phyloP scores from a whole-genome alignment of 35 echinoderm and acorn worm genomes.

The Ptychodera flava region DNA sequence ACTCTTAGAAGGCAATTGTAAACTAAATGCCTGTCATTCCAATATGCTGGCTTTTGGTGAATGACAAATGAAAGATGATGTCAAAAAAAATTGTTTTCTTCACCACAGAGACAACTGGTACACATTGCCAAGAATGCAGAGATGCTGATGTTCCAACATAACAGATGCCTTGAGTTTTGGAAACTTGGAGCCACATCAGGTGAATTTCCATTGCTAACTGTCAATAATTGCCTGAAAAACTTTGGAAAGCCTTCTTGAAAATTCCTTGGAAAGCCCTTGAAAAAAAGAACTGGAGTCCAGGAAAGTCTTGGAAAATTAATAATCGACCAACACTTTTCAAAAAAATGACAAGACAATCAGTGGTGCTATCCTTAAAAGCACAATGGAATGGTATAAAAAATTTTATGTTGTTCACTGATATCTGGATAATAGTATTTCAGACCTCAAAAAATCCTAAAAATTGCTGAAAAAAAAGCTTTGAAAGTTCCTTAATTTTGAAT shows the following conservation, averaged over 20 bases:
- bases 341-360: neutral
- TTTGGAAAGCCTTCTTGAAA: slow-evolving; percentile 21
- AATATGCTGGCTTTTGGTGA: too few species aligned
- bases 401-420: neutral
- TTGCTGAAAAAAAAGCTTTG: neutral
- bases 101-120: slow-evolving; percentile 61
- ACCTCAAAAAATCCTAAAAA: neutral
- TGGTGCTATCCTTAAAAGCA: neutral
- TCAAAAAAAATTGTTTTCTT: too few species aligned
- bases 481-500: neutral
- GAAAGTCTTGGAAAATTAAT: neutral
- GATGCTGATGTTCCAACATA: slow-evolving; percentile 65
- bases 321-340: neutral
- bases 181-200: slow-evolving; percentile 57
- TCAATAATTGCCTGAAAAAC: too few species aligned
- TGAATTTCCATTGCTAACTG: too few species aligned
- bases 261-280: neutral
- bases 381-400: neutral
- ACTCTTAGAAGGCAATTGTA: too few species aligned
- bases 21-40: too few species aligned
- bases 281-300: neutral
- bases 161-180: slow-evolving; percentile 66
- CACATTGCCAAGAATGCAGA: slow-evolving; percentile 46
- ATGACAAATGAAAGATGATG: too few species aligned
- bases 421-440: neutral